Evolutionary conservation across 2,888 invertebrate species (phyloP).

Genomic region (Megastigmus dorsalis): DNA sequence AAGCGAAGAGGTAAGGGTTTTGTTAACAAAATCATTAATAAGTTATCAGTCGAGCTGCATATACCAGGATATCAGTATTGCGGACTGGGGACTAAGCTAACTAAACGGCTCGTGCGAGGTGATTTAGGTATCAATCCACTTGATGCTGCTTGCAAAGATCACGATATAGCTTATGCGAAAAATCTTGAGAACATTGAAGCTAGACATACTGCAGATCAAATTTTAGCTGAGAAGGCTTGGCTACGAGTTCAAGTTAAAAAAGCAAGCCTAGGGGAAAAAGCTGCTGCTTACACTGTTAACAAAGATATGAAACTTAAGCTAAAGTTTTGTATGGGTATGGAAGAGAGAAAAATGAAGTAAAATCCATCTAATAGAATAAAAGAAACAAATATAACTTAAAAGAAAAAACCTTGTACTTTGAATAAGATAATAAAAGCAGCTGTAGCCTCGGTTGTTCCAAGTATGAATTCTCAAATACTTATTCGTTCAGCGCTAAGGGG

Average conservation of each 20-base stretch:
- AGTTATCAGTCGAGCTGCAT: too few species aligned
- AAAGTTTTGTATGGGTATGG: not conserved
- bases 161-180: too few species aligned
- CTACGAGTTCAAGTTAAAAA: not conserved
- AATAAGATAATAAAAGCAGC: too few species aligned
- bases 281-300: not conserved
- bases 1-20: too few species aligned
- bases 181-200: not conserved
- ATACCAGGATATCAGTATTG: not conserved
- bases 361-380: too few species aligned
- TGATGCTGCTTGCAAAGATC: not conserved
- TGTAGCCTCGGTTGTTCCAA: too few species aligned
- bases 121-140: not conserved
- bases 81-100: not conserved
- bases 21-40: too few species aligned
- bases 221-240: not conserved
- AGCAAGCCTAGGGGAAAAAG: not conserved
- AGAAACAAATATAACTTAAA: too few species aligned
- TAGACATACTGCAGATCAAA: not conserved
- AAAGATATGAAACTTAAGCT: not conserved
- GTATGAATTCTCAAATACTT: too few species aligned
- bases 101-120: not conserved
- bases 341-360: too few species aligned
- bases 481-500: too few species aligned
- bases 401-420: too few species aligned